These are phyloP conservation scores for Drosophila emarginata DNA, from an alignment of 2,888 invertebrate species.

Conservation along the genomic window DNA sequence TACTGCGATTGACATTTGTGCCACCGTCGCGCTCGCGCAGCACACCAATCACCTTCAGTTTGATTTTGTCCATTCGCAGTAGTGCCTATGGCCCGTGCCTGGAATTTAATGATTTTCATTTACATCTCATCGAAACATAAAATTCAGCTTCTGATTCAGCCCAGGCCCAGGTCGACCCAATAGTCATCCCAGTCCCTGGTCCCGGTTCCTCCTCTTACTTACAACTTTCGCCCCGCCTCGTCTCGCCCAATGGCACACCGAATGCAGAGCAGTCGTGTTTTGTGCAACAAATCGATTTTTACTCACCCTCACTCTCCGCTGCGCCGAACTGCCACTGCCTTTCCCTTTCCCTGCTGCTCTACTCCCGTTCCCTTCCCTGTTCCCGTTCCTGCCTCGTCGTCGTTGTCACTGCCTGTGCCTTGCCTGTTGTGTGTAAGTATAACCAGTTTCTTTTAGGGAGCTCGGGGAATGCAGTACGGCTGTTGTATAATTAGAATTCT, in stretches of 20 bases:
- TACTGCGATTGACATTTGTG: slow-evolving; percentile 73
- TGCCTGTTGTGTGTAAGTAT: slow-evolving; percentile 65
- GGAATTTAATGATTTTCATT: slow-evolving; percentile 17
- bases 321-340: slow-evolving; percentile 64
- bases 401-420: slow-evolving; percentile 44
- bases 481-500: slow-evolving; percentile 71
- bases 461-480: slow-evolving; percentile 48
- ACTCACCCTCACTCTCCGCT: slow-evolving; percentile 71
- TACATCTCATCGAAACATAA: neutral
- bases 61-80: slow-evolving; percentile 78
- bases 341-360: slow-evolving; percentile 49
- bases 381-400: slow-evolving; percentile 6
- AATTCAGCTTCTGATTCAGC: slow-evolving; percentile 1
- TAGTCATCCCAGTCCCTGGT: slow-evolving; percentile 14
- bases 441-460: slow-evolving; percentile 69
- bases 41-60: slow-evolving; percentile 80
- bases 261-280: slow-evolving; percentile 50
- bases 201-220: slow-evolving; percentile 29
- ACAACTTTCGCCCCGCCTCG: slow-evolving; percentile 18
- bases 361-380: slow-evolving; percentile 15
- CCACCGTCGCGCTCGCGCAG: slow-evolving; percentile 78
- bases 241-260: slow-evolving; percentile 34
- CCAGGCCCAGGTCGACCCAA: slow-evolving; percentile 42
- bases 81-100: slow-evolving; percentile 20
- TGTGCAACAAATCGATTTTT: slow-evolving; percentile 78